Evolutionary conservation across 2,113 vertebrate genomes (phyloP), one percentile per base, ranked within the genome.

Genomic region (Enhydra lutris): DNA sequence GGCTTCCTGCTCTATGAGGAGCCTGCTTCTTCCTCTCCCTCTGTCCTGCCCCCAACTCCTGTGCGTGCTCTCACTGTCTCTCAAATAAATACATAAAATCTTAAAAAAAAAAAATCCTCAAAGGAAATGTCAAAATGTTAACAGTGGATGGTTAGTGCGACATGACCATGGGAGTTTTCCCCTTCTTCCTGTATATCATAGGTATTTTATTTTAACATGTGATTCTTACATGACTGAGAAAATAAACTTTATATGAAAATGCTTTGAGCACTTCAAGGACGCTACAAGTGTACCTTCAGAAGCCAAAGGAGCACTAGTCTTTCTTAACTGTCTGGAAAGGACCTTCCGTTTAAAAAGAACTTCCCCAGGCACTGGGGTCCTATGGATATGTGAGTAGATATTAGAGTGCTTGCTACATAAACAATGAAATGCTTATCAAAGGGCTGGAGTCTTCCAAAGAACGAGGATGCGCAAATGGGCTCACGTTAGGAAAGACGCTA

Each of bases 211-310:
- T 91, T 80, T 31, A 47, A 57, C 18, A 17, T 42, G 24, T 55
- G 78, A 52, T 93, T 85, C 69, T 91, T 81, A 45, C 3, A 52
- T 65, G 88, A 73, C 29, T 91, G 21, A 80, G 92, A 95, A 74
- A 86, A 24, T 52, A 73, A 94, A 65, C 17, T 59, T 93, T 71
- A 26, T 93, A 83, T 82, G 89, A 86, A 89, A 95, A 83, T 42
- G 13, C 8, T 83, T 83, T 88, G 76, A 83, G 11, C 71, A 90
- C 55, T 71, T 81, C 57, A 81, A 94, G 63, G 52, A 95, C 47
- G 20, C 57, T 91, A 29, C 5, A 63, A 36, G 9, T 47, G 11
- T 91, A 79, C 17, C 24, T 85, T 79, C 14, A 36, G 17, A 92
- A n/a, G 2, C 34, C 26, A 79, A 26, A 36, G 59, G 17, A 52